A percentile compares a stretch with the other conserved stretches of the same genome.
Conservation (phyloP, 2,113 vertebrate genomes). For the Colistium nudipinnis region DNA sequence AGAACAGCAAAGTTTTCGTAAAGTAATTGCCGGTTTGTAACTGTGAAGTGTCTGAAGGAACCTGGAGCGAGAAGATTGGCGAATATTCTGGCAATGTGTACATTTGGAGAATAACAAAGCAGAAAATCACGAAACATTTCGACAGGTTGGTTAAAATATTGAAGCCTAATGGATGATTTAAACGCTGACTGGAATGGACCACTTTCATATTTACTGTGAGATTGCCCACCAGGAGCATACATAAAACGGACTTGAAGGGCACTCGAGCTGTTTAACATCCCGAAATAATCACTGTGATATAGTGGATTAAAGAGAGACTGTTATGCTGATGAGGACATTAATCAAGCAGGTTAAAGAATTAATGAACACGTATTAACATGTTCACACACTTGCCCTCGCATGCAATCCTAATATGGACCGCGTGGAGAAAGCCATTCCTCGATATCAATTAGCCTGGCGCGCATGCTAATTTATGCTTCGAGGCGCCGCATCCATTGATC, state of each 20-base stretch:
- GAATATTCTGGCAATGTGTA: background rate
- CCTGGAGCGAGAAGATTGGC: background rate
- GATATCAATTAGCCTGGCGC: slow-evolving; percentile 28
- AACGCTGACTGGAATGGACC: background rate
- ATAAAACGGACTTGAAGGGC: background rate
- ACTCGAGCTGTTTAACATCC: slow-evolving; percentile 22
- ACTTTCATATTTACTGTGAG: slow-evolving; percentile 3
- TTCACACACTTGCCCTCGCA: slow-evolving; percentile 39
- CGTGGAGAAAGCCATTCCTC: slow-evolving; percentile 11
- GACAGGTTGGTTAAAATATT: background rate
- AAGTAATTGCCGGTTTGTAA: slow-evolving; percentile 2
- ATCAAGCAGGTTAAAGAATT: slow-evolving; percentile 41
- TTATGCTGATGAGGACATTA: slow-evolving; percentile 42
- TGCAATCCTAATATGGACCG: slow-evolving; percentile 14
- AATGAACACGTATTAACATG: slow-evolving; percentile 40
- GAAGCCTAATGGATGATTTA: background rate
- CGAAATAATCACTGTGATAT: slow-evolving; percentile 21
- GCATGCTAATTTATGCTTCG: slow-evolving; percentile 25
- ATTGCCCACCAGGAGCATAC: background rate
- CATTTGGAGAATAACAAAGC: background rate
- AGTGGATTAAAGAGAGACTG: slow-evolving; percentile 23
- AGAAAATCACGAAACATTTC: background rate
- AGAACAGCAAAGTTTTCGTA: slow-evolving; percentile 14
- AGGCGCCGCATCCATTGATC: slow-evolving; percentile 4
- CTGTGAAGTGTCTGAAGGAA: background rate